Conservation (phyloP, 2,888 invertebrate genomes). For the Perizoma flavofasciatum region DNA sequence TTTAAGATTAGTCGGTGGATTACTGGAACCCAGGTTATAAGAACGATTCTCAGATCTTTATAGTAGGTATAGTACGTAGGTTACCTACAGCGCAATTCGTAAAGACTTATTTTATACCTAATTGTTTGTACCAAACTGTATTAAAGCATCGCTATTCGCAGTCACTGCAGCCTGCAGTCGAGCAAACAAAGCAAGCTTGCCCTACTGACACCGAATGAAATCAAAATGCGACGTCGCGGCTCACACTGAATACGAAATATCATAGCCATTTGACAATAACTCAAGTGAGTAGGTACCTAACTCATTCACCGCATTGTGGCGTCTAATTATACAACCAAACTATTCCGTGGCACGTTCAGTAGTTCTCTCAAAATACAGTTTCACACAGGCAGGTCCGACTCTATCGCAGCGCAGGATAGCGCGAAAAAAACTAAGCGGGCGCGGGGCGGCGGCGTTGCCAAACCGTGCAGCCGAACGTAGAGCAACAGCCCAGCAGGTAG, state of each 20-base stretch:
- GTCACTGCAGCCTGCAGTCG: constrained; percentile 50
- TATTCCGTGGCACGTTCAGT: constrained; percentile 61
- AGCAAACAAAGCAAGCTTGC: constrained; percentile 61
- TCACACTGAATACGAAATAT: constrained; percentile 59
- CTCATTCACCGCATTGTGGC: constrained; percentile 55
- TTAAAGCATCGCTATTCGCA: constrained; percentile 7
- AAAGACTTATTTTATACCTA: too few relatives aligned
- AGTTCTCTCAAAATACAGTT: constrained; percentile 59
- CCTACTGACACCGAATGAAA: constrained; percentile 77
- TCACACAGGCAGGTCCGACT: constrained; percentile 58
- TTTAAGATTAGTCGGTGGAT: too few relatives aligned
- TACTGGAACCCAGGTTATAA: too few relatives aligned
- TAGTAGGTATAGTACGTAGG: too few relatives aligned
- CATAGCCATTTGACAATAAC: constrained; percentile 50
- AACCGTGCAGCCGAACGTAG: constrained; percentile 75
- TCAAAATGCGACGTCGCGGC: constrained; percentile 60
- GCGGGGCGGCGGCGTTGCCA: constrained; percentile 72
- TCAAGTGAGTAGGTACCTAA: constrained; percentile 34
- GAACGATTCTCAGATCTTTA: too few relatives aligned
- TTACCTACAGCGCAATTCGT: not conserved
- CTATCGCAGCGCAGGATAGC: constrained; percentile 66
- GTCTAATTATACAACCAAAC: constrained; percentile 58
- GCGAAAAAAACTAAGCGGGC: constrained; percentile 66
- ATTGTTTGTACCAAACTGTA: too few relatives aligned
- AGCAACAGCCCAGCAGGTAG: constrained; percentile 65